Evolutionary conservation across 2,113 vertebrate genomes (phyloP), one percentile per base, ranked within the genome.

Genomic region (Clarias magur): DNA sequence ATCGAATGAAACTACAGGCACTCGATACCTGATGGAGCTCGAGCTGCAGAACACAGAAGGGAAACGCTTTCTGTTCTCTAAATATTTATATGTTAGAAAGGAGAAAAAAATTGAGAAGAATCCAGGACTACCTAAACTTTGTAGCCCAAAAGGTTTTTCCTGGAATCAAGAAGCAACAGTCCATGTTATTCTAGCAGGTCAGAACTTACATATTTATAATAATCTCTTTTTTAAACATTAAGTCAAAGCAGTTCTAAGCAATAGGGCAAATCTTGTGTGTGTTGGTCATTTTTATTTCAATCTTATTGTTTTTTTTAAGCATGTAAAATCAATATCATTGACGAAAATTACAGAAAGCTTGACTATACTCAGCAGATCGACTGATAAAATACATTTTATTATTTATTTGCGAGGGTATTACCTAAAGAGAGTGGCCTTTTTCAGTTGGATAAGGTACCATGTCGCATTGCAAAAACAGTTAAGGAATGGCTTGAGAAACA

Each of bases 11-110:
- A 25, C 19, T 3, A 4, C 53, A 0, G 83, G 83, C 17, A 67
- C 17, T 30, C 88, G 88, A 19, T 89, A 87, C 81, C 62, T 89
- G 38, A 13, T 89, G 42, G 88, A 89, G 81, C 38, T 89, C 15
- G 88, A 87, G 57, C 75, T 87, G 70, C 38, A 85, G 9, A 59
- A 84, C 25, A 27, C 17, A 10, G 78, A 87, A n/a, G 70, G 79
- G 23, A 56, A 89, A n/a, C 87, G 27, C 23, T n/a, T 78, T 67
- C 34, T 89, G 54, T 27, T 87, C 42, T 89, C 86, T 0, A 53
- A 15, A 11, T 89, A 89, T 3, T 62, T 87, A 38, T 87, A 68
- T 63, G 17, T 7, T 2, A 54, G n/a, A 30, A 53, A 79, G 48
- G 2, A 54, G 13, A 79, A 27, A 17, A 56, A 38, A 5, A 25